phyloP scores from a whole-genome alignment of 2,888 invertebrate species.

The Leistus spinibarbis region DNA sequence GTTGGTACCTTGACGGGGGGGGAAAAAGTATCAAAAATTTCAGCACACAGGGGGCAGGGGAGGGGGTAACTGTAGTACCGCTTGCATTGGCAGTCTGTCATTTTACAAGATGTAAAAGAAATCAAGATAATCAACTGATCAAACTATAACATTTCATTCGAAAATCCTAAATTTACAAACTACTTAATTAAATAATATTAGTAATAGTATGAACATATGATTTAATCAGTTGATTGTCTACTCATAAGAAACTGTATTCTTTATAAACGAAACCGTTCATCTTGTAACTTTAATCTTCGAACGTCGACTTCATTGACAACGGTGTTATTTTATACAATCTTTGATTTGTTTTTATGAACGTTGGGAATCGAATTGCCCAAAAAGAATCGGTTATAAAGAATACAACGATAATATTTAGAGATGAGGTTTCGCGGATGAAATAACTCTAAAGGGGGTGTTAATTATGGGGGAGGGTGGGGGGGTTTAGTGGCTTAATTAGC shows the following conservation, averaged over 20 bases:
- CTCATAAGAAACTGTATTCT: background rate
- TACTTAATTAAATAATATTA: constrained; percentile 39
- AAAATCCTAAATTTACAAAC: constrained; percentile 34
- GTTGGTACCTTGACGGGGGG: constrained; percentile 42
- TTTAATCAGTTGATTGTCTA: background rate
- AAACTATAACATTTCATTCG: background rate
- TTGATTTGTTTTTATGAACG: background rate
- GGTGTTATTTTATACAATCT: background rate
- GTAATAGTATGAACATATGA: constrained; percentile 22
- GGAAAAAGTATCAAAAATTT: constrained; percentile 24
- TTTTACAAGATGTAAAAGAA: background rate
- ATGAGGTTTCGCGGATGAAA: constrained; percentile 13
- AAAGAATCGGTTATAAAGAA: background rate
- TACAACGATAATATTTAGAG: background rate
- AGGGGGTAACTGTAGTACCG: background rate
- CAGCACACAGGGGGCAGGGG: constrained; percentile 16
- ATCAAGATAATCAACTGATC: background rate
- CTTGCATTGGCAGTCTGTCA: constrained; percentile 1
- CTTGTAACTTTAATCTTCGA: no score
- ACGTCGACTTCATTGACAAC: no score
- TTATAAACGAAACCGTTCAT: background rate
- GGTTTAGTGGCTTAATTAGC: constrained; percentile 48
- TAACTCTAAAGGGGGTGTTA: background rate
- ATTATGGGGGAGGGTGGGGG: constrained; percentile 28
- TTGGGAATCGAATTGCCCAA: background rate